phyloP scores from a whole-genome alignment of 1,140 invertebrate genomes.

The Phocides pigmalion region DNA sequence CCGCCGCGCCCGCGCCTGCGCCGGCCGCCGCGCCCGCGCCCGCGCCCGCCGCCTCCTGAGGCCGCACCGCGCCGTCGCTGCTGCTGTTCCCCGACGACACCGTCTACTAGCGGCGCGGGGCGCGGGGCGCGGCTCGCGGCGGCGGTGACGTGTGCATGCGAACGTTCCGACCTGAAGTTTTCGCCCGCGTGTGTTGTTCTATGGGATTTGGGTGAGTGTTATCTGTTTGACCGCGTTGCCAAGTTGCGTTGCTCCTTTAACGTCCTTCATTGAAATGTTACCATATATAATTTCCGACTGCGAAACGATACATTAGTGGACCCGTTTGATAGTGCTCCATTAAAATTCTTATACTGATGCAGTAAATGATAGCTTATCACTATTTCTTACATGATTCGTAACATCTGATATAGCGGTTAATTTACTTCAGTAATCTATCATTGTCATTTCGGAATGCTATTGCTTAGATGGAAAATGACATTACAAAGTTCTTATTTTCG shows the following conservation, averaged over 20 bases:
- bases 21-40: constrained; percentile 51
- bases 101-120: constrained; percentile 57
- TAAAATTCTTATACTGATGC: too few relatives aligned
- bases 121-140: too few relatives aligned
- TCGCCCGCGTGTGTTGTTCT: neutral
- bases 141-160: neutral
- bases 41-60: constrained; percentile 29
- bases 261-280: neutral
- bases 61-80: constrained; percentile 46
- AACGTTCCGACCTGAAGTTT: constrained; percentile 2
- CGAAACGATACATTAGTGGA: too few relatives aligned
- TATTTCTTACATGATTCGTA: too few relatives aligned
- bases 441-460: neutral
- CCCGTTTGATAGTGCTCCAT: too few relatives aligned
- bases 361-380: too few relatives aligned
- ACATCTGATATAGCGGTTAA: neutral
- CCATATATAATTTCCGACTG: too few relatives aligned
- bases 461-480: neutral
- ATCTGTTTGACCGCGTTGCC: neutral
- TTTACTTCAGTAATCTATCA: neutral
- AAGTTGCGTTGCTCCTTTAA: neutral
- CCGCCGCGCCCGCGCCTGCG: constrained; percentile 61
- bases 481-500: neutral
- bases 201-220: neutral
- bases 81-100: constrained; percentile 63